A percentile compares a stretch with the other conserved stretches of the same genome.
phyloP scores from a whole-genome alignment of 2,888 invertebrate species.

The Coronaproctus castanopsis region DNA sequence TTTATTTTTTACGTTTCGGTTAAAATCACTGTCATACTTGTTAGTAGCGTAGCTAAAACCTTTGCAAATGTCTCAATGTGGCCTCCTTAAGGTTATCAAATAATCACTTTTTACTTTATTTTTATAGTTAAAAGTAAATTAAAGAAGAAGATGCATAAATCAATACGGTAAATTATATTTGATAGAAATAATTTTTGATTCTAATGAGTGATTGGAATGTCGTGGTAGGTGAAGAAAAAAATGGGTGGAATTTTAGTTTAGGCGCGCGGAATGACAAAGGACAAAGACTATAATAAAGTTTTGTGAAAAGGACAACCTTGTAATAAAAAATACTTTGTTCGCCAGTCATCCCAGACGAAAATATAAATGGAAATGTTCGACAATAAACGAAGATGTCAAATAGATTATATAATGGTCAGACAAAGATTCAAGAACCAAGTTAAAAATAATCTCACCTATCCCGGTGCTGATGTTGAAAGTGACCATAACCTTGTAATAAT shows the following conservation, averaged over 20 bases:
- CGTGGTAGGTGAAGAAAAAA: not conserved
- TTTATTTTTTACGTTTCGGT: no score
- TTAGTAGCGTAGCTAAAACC: no score
- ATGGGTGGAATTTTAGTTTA: not conserved
- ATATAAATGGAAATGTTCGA: not conserved
- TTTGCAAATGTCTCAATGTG: no score
- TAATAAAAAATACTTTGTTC: not conserved
- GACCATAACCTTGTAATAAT: not conserved
- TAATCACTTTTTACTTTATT: no score
- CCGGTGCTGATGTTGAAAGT: not conserved
- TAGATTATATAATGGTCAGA: not conserved
- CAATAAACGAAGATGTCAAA: not conserved
- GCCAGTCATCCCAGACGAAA: not conserved
- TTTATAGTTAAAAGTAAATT: no score
- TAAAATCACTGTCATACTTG: no score
- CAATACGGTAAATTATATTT: no score
- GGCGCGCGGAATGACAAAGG: not conserved
- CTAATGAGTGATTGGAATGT: not conserved
- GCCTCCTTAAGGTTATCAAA: no score
- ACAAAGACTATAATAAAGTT: not conserved
- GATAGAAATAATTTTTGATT: no score
- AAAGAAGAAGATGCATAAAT: no score
- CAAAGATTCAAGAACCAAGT: not conserved
- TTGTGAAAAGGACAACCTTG: not conserved
- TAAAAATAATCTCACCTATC: not conserved